Percentiles rank a stretch among this genome's conserved stretches.
phyloP scores from a whole-genome alignment of 1,140 invertebrate genomes.

The Pollicipes pollicipes region DNA sequence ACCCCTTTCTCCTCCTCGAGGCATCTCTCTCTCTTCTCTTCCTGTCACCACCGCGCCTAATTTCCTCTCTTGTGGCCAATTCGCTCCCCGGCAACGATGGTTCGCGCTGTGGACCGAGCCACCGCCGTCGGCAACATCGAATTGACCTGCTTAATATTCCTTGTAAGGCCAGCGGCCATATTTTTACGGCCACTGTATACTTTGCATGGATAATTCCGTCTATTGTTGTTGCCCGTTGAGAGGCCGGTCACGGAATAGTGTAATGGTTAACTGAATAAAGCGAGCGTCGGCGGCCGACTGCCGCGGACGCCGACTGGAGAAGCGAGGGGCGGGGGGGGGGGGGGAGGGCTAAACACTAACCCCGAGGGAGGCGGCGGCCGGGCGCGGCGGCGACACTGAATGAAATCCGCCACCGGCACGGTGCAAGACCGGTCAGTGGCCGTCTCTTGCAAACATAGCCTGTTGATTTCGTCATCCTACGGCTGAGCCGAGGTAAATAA shows the following conservation, averaged over 20 bases:
- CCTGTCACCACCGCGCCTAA: no score
- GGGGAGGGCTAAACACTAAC: no score
- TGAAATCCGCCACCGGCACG: not conserved
- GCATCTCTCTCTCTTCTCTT: no score
- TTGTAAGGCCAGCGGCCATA: not conserved
- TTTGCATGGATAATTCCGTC: not conserved
- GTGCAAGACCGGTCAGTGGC: not conserved
- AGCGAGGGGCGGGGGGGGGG: not conserved
- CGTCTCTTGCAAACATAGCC: not conserved
- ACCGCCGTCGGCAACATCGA: not conserved
- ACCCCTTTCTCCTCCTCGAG: no score
- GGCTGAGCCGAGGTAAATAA: no score
- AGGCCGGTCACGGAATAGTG: not conserved
- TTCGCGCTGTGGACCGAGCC: no score
- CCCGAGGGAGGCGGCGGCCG: no score
- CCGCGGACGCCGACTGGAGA: not conserved
- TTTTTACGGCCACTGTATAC: not conserved
- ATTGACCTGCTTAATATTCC: not conserved
- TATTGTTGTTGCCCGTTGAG: not conserved
- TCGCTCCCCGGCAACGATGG: no score
- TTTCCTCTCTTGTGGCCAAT: no score
- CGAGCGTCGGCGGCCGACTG: not conserved
- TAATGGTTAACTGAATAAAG: constrained; percentile 2
- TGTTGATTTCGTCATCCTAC: not conserved
- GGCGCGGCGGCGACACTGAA: not conserved